Evolutionary conservation across 2,113 vertebrate species (phyloP), one percentile per base, ranked within the genome.

Genomic region (Patagioenas fasciata): DNA sequence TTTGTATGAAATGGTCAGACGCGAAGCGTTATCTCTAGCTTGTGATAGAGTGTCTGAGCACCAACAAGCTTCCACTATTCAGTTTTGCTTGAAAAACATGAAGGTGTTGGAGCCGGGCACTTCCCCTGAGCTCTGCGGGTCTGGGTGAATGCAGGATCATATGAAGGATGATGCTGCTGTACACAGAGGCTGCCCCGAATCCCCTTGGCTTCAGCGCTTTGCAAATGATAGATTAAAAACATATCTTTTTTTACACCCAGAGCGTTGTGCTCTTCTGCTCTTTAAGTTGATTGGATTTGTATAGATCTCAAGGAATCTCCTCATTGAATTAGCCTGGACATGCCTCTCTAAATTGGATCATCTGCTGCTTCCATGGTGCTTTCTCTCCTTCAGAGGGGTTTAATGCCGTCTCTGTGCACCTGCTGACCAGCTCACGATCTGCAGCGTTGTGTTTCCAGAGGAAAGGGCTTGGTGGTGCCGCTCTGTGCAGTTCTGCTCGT

Each of bases 281-380:
- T 93, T 80, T 67, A 26, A 89, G 85, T 20, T 95, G 93, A 97
- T 97, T 95, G 71, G 95, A 93, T 97, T 97, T 89, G 40, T 72
- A 85, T 89, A 88, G 96, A 91, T 94, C 91, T 91, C 40, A 44
- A 91, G 54, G 88, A 93, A 94, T 95, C 91, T 87, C 21, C 83
- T 96, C 88, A 88, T 86, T 96, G 95, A 93, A 96, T 96, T 97
- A 97, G 88, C 51, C 50, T 87, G 83, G 86, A 86, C 87, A 82
- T 84, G 83, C 92, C 47, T 91, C 60, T 85, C 80, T 93, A 94
- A 97, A 97, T 93, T 92, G 96, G 91, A 97, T 96, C 93, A 96
- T 92, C 88, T 0, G 4, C 66, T 87, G 82, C 94, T 85, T 90
- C 85, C 71, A 71, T 67, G 80, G 51, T 82, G 88, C 85, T 91